A percentile compares a stretch with the other conserved stretches of the same genome.
These are phyloP conservation scores for Zoroaster sp. DNA, from an alignment of 53 echinoderm and acorn worm genomes.

Conservation along the genomic window DNA sequence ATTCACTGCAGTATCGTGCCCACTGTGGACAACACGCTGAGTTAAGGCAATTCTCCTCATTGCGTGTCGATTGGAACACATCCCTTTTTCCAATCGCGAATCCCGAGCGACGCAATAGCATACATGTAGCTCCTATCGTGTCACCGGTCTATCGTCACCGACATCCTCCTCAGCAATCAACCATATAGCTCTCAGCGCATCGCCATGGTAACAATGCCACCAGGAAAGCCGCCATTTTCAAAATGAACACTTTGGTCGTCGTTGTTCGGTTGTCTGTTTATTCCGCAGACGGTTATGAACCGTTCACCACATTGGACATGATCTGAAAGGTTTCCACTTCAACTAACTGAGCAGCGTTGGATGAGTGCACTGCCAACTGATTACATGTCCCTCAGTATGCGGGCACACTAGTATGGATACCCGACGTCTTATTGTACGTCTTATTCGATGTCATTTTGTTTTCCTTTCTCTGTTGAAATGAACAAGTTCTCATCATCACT, in stretches of 20 bases:
- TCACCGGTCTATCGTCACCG: slow-evolving; percentile 26
- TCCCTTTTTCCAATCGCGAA: not conserved
- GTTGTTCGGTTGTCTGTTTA: not conserved
- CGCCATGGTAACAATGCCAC: slow-evolving; percentile 38
- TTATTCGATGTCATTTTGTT: not conserved
- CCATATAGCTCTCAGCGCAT: slow-evolving; percentile 11
- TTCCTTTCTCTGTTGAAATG: not conserved
- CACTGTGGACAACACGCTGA: not conserved
- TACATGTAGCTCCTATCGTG: not conserved
- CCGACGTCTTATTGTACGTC: not conserved
- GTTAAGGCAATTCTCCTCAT: not conserved
- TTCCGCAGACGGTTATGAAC: not conserved
- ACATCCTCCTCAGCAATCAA: slow-evolving; percentile 10
- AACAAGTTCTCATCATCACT: not conserved
- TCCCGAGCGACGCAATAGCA: slow-evolving; percentile 22
- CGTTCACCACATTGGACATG: not conserved
- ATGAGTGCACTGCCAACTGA: not conserved
- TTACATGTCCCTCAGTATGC: not conserved
- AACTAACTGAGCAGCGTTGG: not conserved
- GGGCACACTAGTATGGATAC: not conserved
- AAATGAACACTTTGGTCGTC: not conserved
- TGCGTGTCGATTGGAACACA: slow-evolving; percentile 17
- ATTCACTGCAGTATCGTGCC: not conserved
- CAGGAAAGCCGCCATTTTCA: slow-evolving; percentile 21
- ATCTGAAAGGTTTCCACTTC: slow-evolving; percentile 24